Evolutionary conservation across 2,113 vertebrate genomes (phyloP), one percentile per base, ranked within the genome.

Genomic region (Campylorhamphus procurvoides): DNA sequence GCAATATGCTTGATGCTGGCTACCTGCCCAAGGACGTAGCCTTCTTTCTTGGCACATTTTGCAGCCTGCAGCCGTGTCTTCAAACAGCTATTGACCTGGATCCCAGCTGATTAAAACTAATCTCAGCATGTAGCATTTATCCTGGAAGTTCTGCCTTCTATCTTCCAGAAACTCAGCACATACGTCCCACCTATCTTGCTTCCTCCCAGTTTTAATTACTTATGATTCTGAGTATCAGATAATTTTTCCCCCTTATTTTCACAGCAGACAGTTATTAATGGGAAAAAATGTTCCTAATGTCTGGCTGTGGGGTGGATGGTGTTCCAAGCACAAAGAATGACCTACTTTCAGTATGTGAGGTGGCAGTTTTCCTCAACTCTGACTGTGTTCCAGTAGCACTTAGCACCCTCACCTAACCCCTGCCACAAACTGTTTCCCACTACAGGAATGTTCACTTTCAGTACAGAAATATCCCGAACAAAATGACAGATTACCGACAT

Each of bases 321-420:
- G 40, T 94, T 90, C 76, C 80, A 90, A 79, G 89, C 46, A 92
- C 60, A 87, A 95, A 89, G 60, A 68, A 59, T 86, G 69, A 89
- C 87, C 93, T 82, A 64, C 44, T 80, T 94, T 47, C 1, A 0
- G 7, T 89, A n/a, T 84, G 73, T 44, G 91, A 93, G 94, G 93
- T 84, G 87, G 93, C 91, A 92, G 37, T 87, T 82, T 87, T 62
- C 74, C 81, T 87, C 91, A 75, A 23, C n/a, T 89, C 44, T 69
- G 68, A 16, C 63, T 66, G 44, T 59, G 33, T 78, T 94, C 84
- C 94, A 73, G 81, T 74, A 89, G 84, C 89, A 95, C 58, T 97
- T 95, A 95, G 73, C 77, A 82, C 66, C 40, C 77, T 96, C 74
- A 96, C 94, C 94, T 91, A 91, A 83, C 58, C 91, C 23, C 42